These are phyloP conservation scores for Globicephala melas DNA, from an alignment of 2,113 vertebrate genomes.

Conservation along the genomic window DNA sequence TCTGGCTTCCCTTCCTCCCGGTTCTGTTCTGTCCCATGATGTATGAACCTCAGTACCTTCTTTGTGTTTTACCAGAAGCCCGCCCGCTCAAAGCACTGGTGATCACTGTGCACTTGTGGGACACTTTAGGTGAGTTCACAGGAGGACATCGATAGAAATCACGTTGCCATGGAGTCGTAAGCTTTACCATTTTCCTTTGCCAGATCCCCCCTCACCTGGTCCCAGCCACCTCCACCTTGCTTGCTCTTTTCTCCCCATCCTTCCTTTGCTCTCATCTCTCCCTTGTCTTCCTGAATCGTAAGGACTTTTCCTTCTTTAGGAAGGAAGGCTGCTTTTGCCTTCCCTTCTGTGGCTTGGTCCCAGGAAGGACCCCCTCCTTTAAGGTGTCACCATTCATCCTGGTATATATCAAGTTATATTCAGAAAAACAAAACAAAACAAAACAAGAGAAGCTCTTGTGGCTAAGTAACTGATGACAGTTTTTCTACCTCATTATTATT, in stretches of 20 bases:
- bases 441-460: neutral
- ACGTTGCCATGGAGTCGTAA: neutral
- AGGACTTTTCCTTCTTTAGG: neutral
- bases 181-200: neutral
- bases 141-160: rapidly evolving
- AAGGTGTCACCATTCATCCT: neutral
- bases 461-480: neutral
- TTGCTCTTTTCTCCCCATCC: neutral
- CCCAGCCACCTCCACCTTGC: neutral
- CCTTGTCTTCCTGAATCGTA: neutral
- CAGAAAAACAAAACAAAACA: neutral
- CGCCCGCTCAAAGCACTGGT: no score
- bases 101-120: neutral
- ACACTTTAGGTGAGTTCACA: neutral
- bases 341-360: neutral
- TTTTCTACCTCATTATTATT: neutral
- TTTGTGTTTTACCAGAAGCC: neutral
- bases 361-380: neutral
- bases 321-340: neutral
- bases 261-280: neutral
- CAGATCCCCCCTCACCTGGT: neutral
- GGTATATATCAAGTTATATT: neutral
- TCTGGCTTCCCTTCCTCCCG: neutral
- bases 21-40: neutral
- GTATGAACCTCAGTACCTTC: neutral